These are phyloP conservation scores for Spinus pinus DNA, from an alignment of 2,797 vertebrate species.

Conservation along the genomic window DNA sequence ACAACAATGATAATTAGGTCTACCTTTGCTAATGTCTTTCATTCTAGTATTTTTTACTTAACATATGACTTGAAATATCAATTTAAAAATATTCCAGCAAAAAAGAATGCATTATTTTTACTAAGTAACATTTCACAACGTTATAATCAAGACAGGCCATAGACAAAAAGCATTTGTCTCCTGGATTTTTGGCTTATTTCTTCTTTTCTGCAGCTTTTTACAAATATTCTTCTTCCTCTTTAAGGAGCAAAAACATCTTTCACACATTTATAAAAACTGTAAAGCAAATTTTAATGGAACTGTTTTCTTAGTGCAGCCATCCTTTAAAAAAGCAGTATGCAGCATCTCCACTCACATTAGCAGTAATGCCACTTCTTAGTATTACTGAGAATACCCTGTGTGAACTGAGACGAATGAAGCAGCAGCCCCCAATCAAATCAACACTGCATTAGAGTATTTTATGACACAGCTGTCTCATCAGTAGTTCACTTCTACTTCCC, in stretches of 20 bases:
- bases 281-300: not conserved
- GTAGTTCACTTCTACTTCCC: not conserved
- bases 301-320: not conserved
- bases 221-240: not conserved
- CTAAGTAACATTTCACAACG: not conserved
- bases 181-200: not conserved
- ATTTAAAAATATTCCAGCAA: not conserved
- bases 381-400: not conserved
- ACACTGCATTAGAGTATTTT: rapidly evolving
- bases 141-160: not conserved
- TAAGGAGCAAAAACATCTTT: not conserved
- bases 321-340: not conserved
- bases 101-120: not conserved
- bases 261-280: not conserved
- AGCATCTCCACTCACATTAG: not conserved
- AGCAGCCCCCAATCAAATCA: not conserved
- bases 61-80: not conserved
- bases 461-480: not conserved
- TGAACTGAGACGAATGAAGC: not conserved
- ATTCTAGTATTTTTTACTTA: not conserved
- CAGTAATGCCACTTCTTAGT: not conserved
- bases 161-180: not conserved
- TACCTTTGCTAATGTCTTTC: not conserved
- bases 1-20: not conserved
- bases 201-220: not conserved